Percentiles rank a stretch among this genome's conserved stretches.
Conservation (phyloP, 2,888 invertebrate genomes). For the Gasteruption jaculator region DNA sequence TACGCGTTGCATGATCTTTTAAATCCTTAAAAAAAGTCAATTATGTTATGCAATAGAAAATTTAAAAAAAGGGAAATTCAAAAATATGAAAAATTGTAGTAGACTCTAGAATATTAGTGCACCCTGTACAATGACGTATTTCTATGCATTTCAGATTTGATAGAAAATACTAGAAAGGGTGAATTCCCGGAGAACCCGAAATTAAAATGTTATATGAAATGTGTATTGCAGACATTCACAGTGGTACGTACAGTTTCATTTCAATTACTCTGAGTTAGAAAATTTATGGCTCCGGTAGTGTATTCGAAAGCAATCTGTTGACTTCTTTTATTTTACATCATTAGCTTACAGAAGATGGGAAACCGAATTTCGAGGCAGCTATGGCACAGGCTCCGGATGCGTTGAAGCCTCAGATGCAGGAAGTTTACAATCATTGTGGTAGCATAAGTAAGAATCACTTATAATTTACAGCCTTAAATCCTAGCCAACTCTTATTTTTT, state of each 20-base stretch:
- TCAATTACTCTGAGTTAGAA: too few species aligned
- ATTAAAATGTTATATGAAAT: constrained; percentile 37
- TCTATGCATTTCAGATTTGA: constrained; percentile 25
- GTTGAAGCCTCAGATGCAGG: constrained; percentile 18
- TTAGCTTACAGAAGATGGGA: constrained; percentile 16
- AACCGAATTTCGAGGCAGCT: constrained; percentile 25
- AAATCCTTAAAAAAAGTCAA: too few species aligned
- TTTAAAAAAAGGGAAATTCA: too few species aligned
- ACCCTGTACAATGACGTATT: too few species aligned
- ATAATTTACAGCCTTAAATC: not conserved
- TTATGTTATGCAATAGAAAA: too few species aligned
- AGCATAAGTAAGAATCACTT: constrained; percentile 20
- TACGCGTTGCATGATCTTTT: too few species aligned
- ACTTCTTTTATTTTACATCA: too few species aligned
- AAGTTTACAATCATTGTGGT: constrained; percentile 27
- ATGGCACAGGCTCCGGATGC: constrained; percentile 22
- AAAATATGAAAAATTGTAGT: too few species aligned
- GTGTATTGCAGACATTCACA: constrained; percentile 28
- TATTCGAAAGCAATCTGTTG: not conserved
- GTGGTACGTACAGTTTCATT: constrained; percentile 34
- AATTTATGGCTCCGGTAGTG: not conserved
- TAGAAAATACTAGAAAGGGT: constrained; percentile 27
- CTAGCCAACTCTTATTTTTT: too few species aligned
- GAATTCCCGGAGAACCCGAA: constrained; percentile 28
- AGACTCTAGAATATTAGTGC: too few species aligned